A percentile compares a stretch with the other conserved stretches of the same genome.
These are phyloP conservation scores for Melanogrammus aeglefinus DNA, from an alignment of 2,797 vertebrate genomes.

Conservation along the genomic window DNA sequence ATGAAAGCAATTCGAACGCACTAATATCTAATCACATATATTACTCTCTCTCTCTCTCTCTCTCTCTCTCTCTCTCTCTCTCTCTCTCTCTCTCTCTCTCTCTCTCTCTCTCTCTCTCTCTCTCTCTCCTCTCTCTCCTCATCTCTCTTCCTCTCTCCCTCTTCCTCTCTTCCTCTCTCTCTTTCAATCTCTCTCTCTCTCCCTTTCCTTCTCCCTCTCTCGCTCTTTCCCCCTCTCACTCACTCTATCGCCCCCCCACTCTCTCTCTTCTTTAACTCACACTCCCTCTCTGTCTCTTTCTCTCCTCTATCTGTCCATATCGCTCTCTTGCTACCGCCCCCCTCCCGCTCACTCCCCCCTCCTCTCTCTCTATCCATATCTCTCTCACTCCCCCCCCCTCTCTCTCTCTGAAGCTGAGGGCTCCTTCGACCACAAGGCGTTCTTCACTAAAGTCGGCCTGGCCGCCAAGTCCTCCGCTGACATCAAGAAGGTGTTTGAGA, in stretches of 20 bases:
- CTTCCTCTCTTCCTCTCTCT: not conserved
- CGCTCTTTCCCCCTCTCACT: not conserved
- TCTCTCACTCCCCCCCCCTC: not conserved
- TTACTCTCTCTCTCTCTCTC: not conserved
- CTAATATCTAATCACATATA: not conserved
- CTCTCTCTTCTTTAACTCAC: not conserved
- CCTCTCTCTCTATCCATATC: not conserved
- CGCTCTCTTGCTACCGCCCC: no score
- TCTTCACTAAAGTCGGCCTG: conserved; percentile 80
- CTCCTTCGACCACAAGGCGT: conserved; percentile 79
- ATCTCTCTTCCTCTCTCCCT: not conserved
- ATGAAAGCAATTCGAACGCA: not conserved
- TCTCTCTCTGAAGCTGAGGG: conserved; percentile 68
- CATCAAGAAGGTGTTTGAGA: conserved; percentile 75
- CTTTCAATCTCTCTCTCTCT: not conserved
- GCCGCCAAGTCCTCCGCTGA: conserved; percentile 69
- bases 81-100: not conserved
- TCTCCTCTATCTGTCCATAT: no score
- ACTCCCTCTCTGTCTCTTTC: not conserved
- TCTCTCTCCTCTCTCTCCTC: not conserved
- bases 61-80: not conserved
- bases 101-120: not conserved
- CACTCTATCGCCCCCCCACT: not conserved
- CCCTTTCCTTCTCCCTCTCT: not conserved
- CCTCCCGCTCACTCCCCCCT: not conserved